Conservation (phyloP, 2,888 invertebrate species). For the Melanchra persicariae region DNA sequence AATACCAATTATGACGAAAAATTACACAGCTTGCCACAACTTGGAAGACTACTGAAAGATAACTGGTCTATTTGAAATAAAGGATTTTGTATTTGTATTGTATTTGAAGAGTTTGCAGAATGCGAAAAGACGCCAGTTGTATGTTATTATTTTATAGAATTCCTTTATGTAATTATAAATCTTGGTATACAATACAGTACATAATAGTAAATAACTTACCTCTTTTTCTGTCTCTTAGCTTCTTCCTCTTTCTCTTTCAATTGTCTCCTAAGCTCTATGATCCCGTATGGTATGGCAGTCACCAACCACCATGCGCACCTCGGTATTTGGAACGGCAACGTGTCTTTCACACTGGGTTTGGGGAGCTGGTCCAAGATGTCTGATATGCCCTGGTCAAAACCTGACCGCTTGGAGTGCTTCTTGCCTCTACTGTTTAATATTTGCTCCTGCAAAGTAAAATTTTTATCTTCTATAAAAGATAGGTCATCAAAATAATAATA, state of each 20-base stretch:
- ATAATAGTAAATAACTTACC: slow-evolving; percentile 74
- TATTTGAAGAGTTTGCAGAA: too few relatives aligned
- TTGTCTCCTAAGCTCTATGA: slow-evolving; percentile 76
- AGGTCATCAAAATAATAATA: neutral
- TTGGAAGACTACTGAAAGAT: too few relatives aligned
- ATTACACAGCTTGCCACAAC: too few relatives aligned
- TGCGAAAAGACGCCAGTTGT: too few relatives aligned
- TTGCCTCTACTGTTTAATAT: slow-evolving; percentile 93
- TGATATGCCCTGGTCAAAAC: slow-evolving; percentile 91
- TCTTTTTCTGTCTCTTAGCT: slow-evolving; percentile 91
- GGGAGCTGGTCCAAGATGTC: slow-evolving; percentile 93
- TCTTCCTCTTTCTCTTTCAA: slow-evolving; percentile 90
- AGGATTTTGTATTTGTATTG: too few relatives aligned
- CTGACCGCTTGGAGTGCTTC: slow-evolving; percentile 91
- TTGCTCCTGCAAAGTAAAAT: slow-evolving; percentile 91
- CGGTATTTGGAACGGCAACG: slow-evolving; percentile 96
- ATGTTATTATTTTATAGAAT: too few relatives aligned
- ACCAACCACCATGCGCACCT: slow-evolving; percentile 92
- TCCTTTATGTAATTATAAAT: too few relatives aligned
- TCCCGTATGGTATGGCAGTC: slow-evolving; percentile 89
- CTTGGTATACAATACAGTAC: too few relatives aligned
- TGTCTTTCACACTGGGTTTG: slow-evolving; percentile 93
- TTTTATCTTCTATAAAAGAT: neutral
- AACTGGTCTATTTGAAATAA: too few relatives aligned
- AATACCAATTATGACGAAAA: slow-evolving; percentile 61